These are phyloP conservation scores for Gyrodactylus salaris DNA, from an alignment of 1,140 invertebrate species.

Conservation along the genomic window DNA sequence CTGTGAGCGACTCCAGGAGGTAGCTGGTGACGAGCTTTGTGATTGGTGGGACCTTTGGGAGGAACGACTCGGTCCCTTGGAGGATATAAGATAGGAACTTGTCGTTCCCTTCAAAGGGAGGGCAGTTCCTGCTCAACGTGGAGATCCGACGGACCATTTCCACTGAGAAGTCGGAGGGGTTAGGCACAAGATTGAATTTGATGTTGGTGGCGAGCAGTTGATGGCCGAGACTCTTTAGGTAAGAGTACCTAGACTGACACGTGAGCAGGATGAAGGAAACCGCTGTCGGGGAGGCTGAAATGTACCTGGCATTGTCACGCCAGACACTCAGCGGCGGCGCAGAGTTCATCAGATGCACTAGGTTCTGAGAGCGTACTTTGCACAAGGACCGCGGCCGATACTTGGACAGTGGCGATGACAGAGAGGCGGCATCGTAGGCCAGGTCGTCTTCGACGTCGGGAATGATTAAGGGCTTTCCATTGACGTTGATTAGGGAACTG, in stretches of 20 bases:
- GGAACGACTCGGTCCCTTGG: background rate
- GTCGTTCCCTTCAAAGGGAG: background rate
- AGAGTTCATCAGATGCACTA: background rate
- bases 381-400: no score
- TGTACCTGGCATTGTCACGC: background rate
- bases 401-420: background rate
- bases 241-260: background rate
- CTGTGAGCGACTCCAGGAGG: background rate
- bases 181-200: background rate
- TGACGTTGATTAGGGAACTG: background rate
- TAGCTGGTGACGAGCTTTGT: background rate
- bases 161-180: background rate
- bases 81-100: background rate
- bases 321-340: background rate
- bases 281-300: background rate
- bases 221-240: background rate
- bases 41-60: background rate
- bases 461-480: background rate
- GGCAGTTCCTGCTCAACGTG: background rate
- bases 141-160: background rate
- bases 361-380: background rate
- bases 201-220: background rate
- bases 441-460: background rate
- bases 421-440: background rate
- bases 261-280: background rate